These are phyloP conservation scores for Sialis lutaria DNA, from an alignment of 2,888 invertebrate genomes.

Conservation along the genomic window DNA sequence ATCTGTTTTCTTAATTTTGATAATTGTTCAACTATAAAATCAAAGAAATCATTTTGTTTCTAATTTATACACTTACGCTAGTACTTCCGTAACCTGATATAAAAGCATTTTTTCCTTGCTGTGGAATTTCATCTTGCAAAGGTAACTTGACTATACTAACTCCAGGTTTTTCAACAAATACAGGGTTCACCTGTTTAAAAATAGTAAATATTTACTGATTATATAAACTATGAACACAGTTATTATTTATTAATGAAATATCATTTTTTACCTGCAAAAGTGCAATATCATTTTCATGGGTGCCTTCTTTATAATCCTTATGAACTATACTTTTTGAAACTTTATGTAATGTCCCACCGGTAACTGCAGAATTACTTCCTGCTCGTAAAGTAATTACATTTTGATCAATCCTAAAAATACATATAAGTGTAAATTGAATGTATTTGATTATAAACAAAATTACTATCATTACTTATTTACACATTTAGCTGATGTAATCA, in stretches of 20 bases:
- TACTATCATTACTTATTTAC: not conserved
- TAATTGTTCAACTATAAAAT: too few relatives aligned
- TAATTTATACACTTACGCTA: not conserved
- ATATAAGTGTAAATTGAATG: not conserved
- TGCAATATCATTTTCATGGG: not conserved
- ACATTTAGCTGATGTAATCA: not conserved
- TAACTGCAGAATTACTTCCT: not conserved
- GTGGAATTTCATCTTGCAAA: not conserved
- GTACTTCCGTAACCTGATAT: not conserved
- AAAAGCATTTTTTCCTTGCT: not conserved
- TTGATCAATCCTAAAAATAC: not conserved
- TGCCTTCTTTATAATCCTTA: not conserved
- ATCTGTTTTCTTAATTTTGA: too few relatives aligned
- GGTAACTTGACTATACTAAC: not conserved
- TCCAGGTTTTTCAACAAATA: not conserved
- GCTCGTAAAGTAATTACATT: not conserved
- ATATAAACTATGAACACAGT: too few relatives aligned
- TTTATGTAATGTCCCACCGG: not conserved
- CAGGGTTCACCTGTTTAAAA: not conserved
- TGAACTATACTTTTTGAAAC: not conserved
- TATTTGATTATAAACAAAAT: not conserved
- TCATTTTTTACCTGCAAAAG: not conserved
- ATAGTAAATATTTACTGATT: not conserved
- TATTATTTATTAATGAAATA: not conserved
- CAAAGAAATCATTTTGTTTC: too few relatives aligned